A percentile compares a stretch with the other conserved stretches of the same genome.
Conservation (phyloP, 2,888 invertebrate species). For the Apocheima hispidaria region DNA sequence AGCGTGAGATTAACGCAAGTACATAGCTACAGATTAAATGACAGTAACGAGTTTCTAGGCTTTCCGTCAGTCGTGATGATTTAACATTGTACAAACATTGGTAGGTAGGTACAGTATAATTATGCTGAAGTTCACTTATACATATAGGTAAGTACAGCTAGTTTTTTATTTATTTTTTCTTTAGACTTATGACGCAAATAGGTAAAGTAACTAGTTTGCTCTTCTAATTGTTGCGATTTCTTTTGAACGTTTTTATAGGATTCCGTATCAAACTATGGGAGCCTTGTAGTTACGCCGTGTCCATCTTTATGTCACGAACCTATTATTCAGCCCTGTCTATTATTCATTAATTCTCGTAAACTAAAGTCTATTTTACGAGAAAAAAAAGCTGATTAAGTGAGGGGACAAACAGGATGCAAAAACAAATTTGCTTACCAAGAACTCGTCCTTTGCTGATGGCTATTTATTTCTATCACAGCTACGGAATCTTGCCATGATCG, state of each 20-base stretch:
- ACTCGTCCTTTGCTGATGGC: too few species aligned
- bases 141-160: neutral
- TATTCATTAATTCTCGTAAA: too few species aligned
- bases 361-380: too few species aligned
- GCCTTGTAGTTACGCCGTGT: too few species aligned
- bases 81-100: constrained; percentile 24
- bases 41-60: neutral
- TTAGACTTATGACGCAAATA: constrained; percentile 18
- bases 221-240: constrained; percentile 16
- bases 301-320: too few species aligned
- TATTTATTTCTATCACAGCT: too few species aligned
- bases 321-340: too few species aligned
- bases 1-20: constrained; percentile 20
- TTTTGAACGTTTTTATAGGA: constrained; percentile 8
- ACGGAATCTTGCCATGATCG: too few species aligned
- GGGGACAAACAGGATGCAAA: too few species aligned
- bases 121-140: constrained; percentile 3
- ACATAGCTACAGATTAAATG: neutral
- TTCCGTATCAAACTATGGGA: neutral
- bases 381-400: too few species aligned
- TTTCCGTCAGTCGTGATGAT: constrained; percentile 25
- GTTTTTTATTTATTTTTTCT: constrained; percentile 12
- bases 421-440: too few species aligned
- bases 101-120: neutral
- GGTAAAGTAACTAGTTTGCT: constrained; percentile 1